phyloP scores from a whole-genome alignment of 2,888 invertebrate species.

The Folsomia manolachei region DNA sequence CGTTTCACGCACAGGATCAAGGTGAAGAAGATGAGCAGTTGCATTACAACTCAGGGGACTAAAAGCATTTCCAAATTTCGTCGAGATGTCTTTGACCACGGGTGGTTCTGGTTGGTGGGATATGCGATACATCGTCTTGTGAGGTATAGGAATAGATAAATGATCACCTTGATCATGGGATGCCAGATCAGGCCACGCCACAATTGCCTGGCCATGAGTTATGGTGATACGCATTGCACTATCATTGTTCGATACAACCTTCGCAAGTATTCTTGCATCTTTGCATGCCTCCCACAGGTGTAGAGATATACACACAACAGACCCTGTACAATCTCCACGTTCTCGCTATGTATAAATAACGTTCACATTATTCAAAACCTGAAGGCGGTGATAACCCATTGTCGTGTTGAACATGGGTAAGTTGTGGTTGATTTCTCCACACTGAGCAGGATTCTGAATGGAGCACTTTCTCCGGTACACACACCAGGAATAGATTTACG shows the following conservation, averaged over 20 bases:
- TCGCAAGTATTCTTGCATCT: not conserved
- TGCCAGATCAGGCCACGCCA: too few species aligned
- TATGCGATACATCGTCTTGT: too few species aligned
- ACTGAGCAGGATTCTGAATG: too few species aligned
- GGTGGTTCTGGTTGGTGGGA: not conserved
- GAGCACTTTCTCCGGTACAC: not conserved
- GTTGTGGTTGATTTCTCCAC: not conserved
- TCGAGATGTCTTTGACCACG: not conserved
- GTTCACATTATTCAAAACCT: not conserved
- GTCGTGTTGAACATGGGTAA: not conserved
- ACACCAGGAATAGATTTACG: not conserved
- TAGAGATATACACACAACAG: too few species aligned
- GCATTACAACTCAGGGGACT: too few species aligned
- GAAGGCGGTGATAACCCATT: not conserved
- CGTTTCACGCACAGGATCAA: too few species aligned
- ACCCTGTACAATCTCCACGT: not conserved
- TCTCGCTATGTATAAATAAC: not conserved
- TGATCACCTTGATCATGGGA: not conserved
- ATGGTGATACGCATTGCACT: not conserved
- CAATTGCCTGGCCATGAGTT: not conserved
- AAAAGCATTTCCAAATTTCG: not conserved
- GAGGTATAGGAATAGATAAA: not conserved
- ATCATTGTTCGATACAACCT: not conserved
- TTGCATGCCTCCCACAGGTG: not conserved
- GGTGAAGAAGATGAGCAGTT: too few species aligned